A percentile compares a stretch with the other conserved stretches of the same genome.
Evolutionary conservation across 2,113 vertebrate genomes (phyloP).

Genomic region (Baryphthengus martii): DNA sequence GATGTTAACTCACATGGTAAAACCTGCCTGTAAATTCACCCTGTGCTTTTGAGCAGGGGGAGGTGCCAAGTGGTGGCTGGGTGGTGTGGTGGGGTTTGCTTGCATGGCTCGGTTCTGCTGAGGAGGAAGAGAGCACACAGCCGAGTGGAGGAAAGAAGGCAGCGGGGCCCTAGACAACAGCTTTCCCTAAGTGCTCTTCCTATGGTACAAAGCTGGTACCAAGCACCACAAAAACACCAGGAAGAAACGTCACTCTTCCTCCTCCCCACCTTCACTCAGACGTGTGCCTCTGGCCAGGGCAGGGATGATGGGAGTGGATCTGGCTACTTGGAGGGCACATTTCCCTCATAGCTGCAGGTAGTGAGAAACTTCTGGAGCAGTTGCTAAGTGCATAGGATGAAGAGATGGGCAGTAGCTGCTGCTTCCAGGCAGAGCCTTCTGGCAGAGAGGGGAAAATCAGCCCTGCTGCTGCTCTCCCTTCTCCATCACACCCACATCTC

Average conservation of each 20-base stretch:
- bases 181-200: background rate
- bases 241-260: background rate
- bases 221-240: background rate
- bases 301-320: background rate
- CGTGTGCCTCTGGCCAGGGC: background rate
- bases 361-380: background rate
- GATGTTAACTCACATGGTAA: background rate
- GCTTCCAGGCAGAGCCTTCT: background rate
- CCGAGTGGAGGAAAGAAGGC: background rate
- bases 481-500: background rate
- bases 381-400: background rate
- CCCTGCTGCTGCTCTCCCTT: background rate
- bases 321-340: background rate
- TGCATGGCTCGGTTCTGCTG: rapidly evolving
- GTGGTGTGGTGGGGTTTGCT: rapidly evolving
- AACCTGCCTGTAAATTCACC: background rate
- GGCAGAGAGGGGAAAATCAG: background rate
- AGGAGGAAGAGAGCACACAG: rapidly evolving
- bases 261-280: background rate
- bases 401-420: background rate
- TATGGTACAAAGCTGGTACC: background rate
- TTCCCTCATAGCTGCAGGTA: background rate
- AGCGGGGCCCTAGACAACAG: background rate
- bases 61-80: no score
- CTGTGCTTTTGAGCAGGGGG: background rate